A percentile compares a stretch with the other conserved stretches of the same genome.
Conservation (phyloP, 2,113 vertebrate species). For the Indri indri region DNA sequence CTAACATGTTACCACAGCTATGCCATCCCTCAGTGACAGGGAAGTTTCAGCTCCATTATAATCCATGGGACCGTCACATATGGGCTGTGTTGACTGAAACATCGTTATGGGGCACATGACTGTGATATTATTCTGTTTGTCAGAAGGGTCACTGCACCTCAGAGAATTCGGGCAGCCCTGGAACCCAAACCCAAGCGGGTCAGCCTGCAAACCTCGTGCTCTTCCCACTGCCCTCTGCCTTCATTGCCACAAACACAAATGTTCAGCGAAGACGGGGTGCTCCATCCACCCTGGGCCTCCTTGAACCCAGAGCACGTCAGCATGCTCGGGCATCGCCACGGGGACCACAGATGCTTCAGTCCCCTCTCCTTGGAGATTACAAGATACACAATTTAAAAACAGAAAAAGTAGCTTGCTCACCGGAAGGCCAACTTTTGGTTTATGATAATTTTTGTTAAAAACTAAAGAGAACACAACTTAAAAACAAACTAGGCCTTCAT, state of each 20-base stretch:
- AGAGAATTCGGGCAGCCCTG: not conserved
- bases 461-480: not conserved
- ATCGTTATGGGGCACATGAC: too few species aligned
- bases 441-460: not conserved
- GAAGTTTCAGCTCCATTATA: not conserved
- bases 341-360: not conserved
- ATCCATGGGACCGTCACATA: not conserved
- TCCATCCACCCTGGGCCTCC: not conserved
- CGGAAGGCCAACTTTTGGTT: not conserved
- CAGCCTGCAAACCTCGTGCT: not conserved
- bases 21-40: not conserved
- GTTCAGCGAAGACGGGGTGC: rapidly evolving
- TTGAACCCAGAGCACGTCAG: too few species aligned
- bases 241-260: not conserved
- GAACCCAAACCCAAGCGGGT: not conserved
- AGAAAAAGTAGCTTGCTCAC: not conserved
- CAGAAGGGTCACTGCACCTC: not conserved
- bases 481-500: not conserved
- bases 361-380: not conserved
- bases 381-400: not conserved
- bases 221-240: not conserved
- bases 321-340: not conserved
- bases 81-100: not conserved
- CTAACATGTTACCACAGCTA: not conserved
- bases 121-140: too few species aligned